phyloP scores from a whole-genome alignment of 2,113 vertebrate species.

The Copsychus sechellarum region DNA sequence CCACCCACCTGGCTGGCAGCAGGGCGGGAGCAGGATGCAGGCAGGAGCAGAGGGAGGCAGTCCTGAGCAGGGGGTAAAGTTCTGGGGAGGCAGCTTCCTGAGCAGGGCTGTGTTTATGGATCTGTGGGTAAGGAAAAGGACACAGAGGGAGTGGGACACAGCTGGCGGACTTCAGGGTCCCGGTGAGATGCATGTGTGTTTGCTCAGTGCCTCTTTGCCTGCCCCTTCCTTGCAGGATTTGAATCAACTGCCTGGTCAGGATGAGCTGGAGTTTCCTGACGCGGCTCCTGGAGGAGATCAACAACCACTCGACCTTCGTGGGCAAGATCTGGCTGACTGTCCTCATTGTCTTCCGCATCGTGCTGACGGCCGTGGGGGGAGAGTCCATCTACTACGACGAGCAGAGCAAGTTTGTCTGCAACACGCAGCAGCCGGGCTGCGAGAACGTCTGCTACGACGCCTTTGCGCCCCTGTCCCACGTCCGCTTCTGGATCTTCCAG shows the following conservation, averaged over 20 bases:
- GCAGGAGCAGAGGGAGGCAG: accelerated
- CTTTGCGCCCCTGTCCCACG: conserved; percentile 85
- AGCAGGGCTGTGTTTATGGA: background rate
- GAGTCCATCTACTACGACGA: conserved; percentile 92
- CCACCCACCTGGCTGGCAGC: accelerated
- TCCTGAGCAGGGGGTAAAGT: background rate
- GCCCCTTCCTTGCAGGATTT: background rate
- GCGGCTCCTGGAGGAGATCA: conserved; percentile 88
- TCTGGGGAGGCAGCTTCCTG: background rate
- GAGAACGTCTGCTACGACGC: conserved; percentile 90
- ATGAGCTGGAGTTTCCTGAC: conserved; percentile 95
- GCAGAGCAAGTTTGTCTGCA: conserved; percentile 89
- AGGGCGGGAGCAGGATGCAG: accelerated
- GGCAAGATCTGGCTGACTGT: conserved; percentile 89
- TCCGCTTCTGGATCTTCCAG: conserved; percentile 91
- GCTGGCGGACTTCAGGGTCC: background rate
- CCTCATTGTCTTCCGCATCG: conserved; percentile 89
- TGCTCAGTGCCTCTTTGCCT: background rate
- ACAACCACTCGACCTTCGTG: conserved; percentile 90
- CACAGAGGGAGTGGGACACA: background rate
- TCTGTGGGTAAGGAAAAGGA: background rate
- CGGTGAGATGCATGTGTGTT: accelerated
- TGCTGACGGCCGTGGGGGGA: conserved; percentile 85
- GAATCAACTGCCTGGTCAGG: conserved; percentile 50
- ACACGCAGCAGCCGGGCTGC: conserved; percentile 87